phyloP scores from a whole-genome alignment of 2,888 invertebrate species.

The Microdon myrmicae region DNA sequence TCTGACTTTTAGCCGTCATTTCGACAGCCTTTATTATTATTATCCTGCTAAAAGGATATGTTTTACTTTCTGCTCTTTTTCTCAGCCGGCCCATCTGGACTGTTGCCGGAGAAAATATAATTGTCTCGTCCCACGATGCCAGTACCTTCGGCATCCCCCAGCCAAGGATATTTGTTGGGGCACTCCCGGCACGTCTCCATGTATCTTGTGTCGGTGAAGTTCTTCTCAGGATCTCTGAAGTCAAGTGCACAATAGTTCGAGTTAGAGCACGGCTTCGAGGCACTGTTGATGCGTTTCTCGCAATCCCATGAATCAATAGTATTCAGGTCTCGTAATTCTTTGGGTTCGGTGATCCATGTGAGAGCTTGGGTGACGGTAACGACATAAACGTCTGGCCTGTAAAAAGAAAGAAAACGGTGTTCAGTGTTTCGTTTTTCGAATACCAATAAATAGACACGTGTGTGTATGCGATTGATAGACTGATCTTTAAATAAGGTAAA shows the following conservation, averaged over 20 bases:
- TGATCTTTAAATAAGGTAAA: too few relatives aligned
- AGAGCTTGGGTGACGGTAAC: constrained; percentile 89
- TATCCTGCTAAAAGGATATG: constrained; percentile 1
- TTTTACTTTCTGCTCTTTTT: constrained; percentile 31
- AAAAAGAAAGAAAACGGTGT: constrained; percentile 58
- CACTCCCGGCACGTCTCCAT: constrained; percentile 89
- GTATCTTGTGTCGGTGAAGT: constrained; percentile 84
- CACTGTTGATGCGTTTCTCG: constrained; percentile 76
- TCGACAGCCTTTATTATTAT: constrained; percentile 7
- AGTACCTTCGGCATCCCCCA: constrained; percentile 86
- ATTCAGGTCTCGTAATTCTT: constrained; percentile 73
- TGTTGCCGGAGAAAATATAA: constrained; percentile 68
- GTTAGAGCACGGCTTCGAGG: constrained; percentile 80
- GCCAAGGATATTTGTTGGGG: constrained; percentile 87
- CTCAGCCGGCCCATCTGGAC: constrained; percentile 46
- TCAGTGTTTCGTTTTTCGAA: too few relatives aligned
- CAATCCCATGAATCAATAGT: constrained; percentile 87
- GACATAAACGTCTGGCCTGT: constrained; percentile 86
- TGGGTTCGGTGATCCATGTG: constrained; percentile 90
- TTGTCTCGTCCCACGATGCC: constrained; percentile 83
- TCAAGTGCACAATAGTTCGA: constrained; percentile 85
- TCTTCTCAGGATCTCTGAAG: constrained; percentile 80
- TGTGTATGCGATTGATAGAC: too few relatives aligned
- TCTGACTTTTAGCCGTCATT: constrained; percentile 24
- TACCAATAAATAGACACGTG: constrained; percentile 20